Evolutionary conservation across 2,113 vertebrate species (phyloP), one percentile per base, ranked within the genome.

Genomic region (Sprattus sprattus): DNA sequence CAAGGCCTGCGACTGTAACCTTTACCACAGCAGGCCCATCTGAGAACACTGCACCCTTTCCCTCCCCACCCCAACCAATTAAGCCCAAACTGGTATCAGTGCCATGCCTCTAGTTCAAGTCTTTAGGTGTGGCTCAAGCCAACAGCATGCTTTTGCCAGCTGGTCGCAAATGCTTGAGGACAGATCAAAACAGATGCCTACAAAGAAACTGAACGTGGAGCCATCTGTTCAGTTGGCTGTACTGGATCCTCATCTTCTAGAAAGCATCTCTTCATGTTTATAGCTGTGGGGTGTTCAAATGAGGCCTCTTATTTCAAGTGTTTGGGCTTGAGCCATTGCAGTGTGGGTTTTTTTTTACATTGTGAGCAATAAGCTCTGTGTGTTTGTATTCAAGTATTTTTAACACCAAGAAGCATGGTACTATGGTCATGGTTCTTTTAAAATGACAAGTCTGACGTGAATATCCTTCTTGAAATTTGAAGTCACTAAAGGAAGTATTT

Each of bases 281-380:
- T 78, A 44, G 71, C 32, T 44, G 32, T 4, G 2, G 28, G 71
- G 32, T 4, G 25, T 78, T 78, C 28, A 78, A 78, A 78, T 39
- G 32, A 78, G 28, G 28, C 28, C 28, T 20, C 28, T 44, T 13
- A 78, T 39, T 39, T 39, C 25, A 78, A 78, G 28, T 78, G 11
- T 78, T 78, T 78, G 71, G 71, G 71, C 71, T 39, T 4, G 28
- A 78, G 71, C 71, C 71, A 78, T 78, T 78, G 39, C 39, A 39
- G 39, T 78, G 71, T 44, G 71, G 39, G 28, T 78, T 11, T 5
- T 78, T 39, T 78, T 78, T 78, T 78, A 39, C 32, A 78, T 71
- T 75, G 71, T 75, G 71, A 75, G 71, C 71, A 75, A 15, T 78
- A 32, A 39, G 71, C 25, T 78, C 71, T 78, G 71, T 67, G 64